phyloP scores from a whole-genome alignment of 2,888 invertebrate species.

The Druceiella hillmani region DNA sequence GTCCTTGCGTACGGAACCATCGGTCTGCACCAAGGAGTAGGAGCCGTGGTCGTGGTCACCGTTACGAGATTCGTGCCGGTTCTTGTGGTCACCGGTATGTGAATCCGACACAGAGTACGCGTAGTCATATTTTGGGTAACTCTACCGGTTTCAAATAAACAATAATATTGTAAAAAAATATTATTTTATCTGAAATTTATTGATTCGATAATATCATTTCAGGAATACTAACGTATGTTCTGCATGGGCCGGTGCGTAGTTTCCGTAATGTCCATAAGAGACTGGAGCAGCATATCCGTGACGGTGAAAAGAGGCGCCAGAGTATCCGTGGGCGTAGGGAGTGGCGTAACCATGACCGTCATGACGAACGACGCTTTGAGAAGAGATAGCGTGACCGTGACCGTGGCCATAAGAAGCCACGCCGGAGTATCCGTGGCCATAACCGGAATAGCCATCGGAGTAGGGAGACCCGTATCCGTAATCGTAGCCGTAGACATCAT shows the following conservation, averaged over 20 bases:
- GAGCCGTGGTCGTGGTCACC: conserved; percentile 62
- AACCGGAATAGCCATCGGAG: neutral
- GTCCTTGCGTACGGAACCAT: conserved; percentile 56
- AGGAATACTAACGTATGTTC: no score
- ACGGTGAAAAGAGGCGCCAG: conserved; percentile 26
- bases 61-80: conserved; percentile 53
- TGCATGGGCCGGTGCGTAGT: no score
- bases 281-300: no score
- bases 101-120: conserved; percentile 56
- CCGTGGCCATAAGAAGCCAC: conserved; percentile 20
- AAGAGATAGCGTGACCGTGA: conserved; percentile 31
- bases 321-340: conserved; percentile 25
- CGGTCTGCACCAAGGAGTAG: conserved; percentile 57
- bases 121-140: conserved; percentile 57
- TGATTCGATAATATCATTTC: no score
- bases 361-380: conserved; percentile 36
- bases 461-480: no score
- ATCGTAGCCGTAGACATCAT: no score
- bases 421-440: neutral
- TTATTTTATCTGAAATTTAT: no score
- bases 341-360: conserved; percentile 29
- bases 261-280: no score
- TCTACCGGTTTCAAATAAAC: no score
- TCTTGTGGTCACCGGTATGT: conserved; percentile 58
- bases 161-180: no score